Conservation (phyloP, 2,797 vertebrate species). For the Pantherophis alleghaniensis region DNA sequence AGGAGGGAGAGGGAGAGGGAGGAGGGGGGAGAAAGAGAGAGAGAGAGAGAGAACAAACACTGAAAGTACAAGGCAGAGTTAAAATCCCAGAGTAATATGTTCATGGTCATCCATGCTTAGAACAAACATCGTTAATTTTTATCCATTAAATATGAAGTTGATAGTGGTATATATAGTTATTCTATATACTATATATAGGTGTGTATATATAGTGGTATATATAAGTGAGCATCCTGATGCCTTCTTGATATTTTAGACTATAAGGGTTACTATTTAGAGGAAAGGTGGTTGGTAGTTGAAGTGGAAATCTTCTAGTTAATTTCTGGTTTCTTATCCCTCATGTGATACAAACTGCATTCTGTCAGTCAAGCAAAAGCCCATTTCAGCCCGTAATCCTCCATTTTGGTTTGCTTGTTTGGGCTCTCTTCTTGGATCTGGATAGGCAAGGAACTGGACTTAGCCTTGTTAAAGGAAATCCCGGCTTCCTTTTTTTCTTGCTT, state of each 20-base stretch:
- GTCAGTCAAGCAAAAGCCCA: background rate
- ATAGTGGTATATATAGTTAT: background rate
- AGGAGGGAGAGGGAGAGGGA: too few species aligned
- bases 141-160: background rate
- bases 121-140: background rate
- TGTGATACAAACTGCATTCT: background rate
- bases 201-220: background rate
- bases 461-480: background rate
- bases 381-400: background rate
- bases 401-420: background rate
- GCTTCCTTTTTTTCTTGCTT: background rate
- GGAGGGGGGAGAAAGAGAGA: fast-evolving
- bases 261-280: background rate
- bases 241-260: background rate
- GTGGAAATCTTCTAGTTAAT: background rate
- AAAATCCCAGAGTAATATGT: background rate
- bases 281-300: background rate
- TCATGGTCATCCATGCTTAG: background rate
- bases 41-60: background rate
- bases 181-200: background rate
- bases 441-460: background rate
- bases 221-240: background rate
- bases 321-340: background rate
- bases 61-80: background rate
- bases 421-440: background rate